Percentiles rank a stretch among this genome's conserved stretches.
Evolutionary conservation across 2,113 vertebrate species (phyloP).

Genomic region (Varanus salvator): DNA sequence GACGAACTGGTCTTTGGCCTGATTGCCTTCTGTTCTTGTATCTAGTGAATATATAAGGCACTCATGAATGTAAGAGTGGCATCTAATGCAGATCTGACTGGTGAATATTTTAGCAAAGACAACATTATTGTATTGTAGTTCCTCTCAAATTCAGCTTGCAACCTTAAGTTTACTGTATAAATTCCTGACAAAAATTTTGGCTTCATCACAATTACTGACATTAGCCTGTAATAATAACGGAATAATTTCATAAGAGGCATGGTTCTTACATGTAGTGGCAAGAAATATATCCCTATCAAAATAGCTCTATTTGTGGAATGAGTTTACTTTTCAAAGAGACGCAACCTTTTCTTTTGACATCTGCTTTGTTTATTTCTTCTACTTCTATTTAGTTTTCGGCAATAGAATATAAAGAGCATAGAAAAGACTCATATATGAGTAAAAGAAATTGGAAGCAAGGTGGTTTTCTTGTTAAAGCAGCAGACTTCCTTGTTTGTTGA

Average conservation of each 20-base stretch:
- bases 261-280: no score
- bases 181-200: neutral
- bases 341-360: accelerated
- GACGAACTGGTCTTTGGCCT: neutral
- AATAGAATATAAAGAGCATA: neutral
- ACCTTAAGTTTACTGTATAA: neutral
- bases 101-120: neutral
- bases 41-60: neutral
- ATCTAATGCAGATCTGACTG: neutral
- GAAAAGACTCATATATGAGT: neutral
- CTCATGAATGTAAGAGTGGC: neutral
- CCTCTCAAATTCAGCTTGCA: neutral
- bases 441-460: neutral
- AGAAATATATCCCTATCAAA: neutral
- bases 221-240: neutral
- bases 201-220: slow-evolving; percentile 17
- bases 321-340: neutral
- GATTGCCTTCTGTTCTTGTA: neutral
- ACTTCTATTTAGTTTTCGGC: slow-evolving; percentile 17
- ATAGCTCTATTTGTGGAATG: neutral
- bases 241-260: neutral
- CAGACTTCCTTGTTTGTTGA: neutral
- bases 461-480: neutral
- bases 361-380: neutral
- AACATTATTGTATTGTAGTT: slow-evolving; percentile 1